These are phyloP conservation scores for Formica exsecta DNA, from an alignment of 1,140 invertebrate genomes.

Conservation along the genomic window DNA sequence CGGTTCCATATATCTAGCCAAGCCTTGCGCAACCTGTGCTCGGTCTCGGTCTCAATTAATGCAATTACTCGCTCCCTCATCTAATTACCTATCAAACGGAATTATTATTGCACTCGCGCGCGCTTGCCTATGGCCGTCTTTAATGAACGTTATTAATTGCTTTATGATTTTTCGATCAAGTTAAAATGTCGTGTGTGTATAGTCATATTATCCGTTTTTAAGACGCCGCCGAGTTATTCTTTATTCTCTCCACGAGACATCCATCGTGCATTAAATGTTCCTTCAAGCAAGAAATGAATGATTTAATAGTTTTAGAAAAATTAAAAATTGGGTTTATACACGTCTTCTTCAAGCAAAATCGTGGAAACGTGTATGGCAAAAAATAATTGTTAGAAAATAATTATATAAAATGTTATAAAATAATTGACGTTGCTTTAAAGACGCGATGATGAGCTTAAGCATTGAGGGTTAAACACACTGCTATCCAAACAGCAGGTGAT, in stretches of 20 bases:
- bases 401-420: not conserved
- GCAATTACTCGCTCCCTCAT: constrained; percentile 82
- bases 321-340: not conserved
- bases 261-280: constrained; percentile 14
- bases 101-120: constrained; percentile 75
- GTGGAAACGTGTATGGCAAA: not conserved
- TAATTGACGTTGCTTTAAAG: constrained; percentile 19
- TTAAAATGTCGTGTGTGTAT: constrained; percentile 77
- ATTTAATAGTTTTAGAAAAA: not conserved
- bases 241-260: not conserved
- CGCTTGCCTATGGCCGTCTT: constrained; percentile 53
- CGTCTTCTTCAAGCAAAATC: not conserved
- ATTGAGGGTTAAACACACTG: not conserved
- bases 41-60: constrained; percentile 81
- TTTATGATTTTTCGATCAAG: constrained; percentile 84
- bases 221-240: not conserved
- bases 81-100: constrained; percentile 85
- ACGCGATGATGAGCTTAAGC: constrained; percentile 11
- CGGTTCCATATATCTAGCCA: constrained; percentile 76
- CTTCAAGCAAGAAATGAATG: constrained; percentile 10
- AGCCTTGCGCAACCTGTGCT: constrained; percentile 77
- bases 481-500: constrained; percentile 70
- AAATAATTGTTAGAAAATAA: constrained; percentile 2
- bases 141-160: constrained; percentile 86
- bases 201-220: constrained; percentile 79